phyloP scores from a whole-genome alignment of 2,113 vertebrate genomes.

The Tylochromis polylepis region DNA sequence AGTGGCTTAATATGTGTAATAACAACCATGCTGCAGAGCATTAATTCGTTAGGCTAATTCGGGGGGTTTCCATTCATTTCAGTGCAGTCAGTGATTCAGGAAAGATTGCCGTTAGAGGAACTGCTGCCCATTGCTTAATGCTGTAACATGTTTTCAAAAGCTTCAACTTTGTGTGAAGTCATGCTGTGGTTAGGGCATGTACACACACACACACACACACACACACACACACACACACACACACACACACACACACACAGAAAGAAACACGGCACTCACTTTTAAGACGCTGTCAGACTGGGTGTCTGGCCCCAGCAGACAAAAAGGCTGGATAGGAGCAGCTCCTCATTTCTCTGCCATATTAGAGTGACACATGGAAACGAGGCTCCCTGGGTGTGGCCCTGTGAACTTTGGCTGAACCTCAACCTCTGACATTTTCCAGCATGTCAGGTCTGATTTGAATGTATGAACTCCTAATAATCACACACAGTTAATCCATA shows the following conservation, averaged over 20 bases:
- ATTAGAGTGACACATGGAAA: conserved; percentile 40
- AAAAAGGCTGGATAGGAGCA: background rate
- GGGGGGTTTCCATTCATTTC: background rate
- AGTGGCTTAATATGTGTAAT: background rate
- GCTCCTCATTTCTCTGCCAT: conserved; percentile 11
- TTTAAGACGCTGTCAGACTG: background rate
- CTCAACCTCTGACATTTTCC: background rate
- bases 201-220: background rate
- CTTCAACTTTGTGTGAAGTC: background rate
- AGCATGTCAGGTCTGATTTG: background rate
- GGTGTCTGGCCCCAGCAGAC: background rate
- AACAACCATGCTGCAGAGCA: background rate
- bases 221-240: background rate
- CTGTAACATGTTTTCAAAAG: background rate
- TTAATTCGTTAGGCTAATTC: background rate
- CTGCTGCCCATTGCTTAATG: background rate
- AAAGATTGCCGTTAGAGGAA: background rate
- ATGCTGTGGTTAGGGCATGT: background rate
- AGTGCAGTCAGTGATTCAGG: background rate
- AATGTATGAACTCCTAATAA: background rate
- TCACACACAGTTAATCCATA: background rate
- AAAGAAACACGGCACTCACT: background rate
- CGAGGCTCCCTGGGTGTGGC: conserved; percentile 2
- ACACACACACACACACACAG: too few relatives aligned
- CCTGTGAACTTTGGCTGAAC: conserved; percentile 51